Base-by-base conservation (phyloP, 2,797 vertebrate species). In the Sebastes trivittatus region DNA sequence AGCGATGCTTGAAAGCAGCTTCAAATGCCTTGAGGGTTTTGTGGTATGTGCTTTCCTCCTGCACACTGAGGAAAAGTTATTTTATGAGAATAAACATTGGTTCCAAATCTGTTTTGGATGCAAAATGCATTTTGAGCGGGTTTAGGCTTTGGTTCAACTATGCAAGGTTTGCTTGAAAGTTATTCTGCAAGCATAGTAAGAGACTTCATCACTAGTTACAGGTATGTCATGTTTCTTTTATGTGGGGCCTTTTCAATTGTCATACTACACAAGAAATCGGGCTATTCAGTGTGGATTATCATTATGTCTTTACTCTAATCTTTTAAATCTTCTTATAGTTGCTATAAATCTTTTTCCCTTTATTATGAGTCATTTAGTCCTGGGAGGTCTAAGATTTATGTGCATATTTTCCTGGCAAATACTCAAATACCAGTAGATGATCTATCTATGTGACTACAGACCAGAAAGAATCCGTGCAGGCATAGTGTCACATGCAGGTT, bases 81-180 rank as follows among this genome's bases (percentile, higher is more conserved):
- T 84, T 78, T 85, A 59, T 68, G 49, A 85, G 79, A 54, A 72
- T 86, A 85, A 90, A 86, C 81, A 86, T 66, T 77, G 75, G 75
- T 82, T 88, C 74, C 78, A 85, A 82, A 83, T 84, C 70, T 88
- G 62, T 86, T 91, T 88, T 89, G 83, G 76, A 91, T 76, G 49
- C 22, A 58, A 74, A 85, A 72, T n/a, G 56, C 78, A 75, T 72
- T 87, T 79, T 76, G 32, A 78, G 70, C 2, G 36, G 58, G 32
- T 87, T 85, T 72, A 85, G 77, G 76, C 83, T 84, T 68, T 32
- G 16, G 27, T 81, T 87, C 83, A 93, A 63, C 70, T 75, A 74
- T 85, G 72, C 46, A 73, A 16, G 32, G 68, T 83, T 81, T 59
- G 49, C 69, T 80, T 75, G 22, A 61, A 81, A 65, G 63, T 66